These are phyloP conservation scores for Brachymystax lenok DNA, from an alignment of 2,797 vertebrate genomes.

Conservation along the genomic window DNA sequence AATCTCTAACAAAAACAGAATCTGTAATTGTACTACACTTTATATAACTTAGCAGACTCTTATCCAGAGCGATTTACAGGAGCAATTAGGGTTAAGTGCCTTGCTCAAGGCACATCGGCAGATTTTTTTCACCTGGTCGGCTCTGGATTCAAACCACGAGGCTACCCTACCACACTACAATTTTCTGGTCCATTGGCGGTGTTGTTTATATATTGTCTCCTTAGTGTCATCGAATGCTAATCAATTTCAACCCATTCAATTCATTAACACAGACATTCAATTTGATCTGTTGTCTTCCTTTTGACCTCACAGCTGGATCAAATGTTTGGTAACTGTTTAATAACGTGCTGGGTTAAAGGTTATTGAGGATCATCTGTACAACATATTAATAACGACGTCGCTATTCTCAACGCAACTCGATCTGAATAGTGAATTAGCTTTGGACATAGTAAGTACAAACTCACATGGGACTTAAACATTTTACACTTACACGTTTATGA, in stretches of 20 bases:
- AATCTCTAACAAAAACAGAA: background rate
- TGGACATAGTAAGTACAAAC: conserved; percentile 26
- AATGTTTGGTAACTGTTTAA: conserved; percentile 14
- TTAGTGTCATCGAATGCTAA: background rate
- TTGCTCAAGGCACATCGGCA: too few species aligned
- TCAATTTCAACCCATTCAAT: background rate
- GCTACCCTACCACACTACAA: background rate
- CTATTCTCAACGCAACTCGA: conserved; percentile 22
- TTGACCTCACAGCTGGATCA: too few species aligned
- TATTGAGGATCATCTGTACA: conserved; percentile 27
- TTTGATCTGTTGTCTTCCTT: too few species aligned
- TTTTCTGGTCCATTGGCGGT: background rate
- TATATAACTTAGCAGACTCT: too few species aligned
- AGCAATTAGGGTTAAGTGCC: too few species aligned
- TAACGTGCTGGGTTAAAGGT: too few species aligned
- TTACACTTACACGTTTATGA: conserved; percentile 57
- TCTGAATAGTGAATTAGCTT: conserved; percentile 25
- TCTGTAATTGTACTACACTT: background rate
- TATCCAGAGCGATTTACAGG: too few species aligned
- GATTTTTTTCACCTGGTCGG: too few species aligned
- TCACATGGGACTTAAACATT: conserved; percentile 50
- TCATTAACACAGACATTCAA: too few species aligned
- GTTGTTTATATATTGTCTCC: background rate
- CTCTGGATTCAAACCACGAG: too few species aligned
- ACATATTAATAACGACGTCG: conserved; percentile 25